Percentiles rank a stretch among this genome's conserved stretches.
Evolutionary conservation across 2,797 vertebrate species (phyloP).

Genomic region (Nannoperca australis): DNA sequence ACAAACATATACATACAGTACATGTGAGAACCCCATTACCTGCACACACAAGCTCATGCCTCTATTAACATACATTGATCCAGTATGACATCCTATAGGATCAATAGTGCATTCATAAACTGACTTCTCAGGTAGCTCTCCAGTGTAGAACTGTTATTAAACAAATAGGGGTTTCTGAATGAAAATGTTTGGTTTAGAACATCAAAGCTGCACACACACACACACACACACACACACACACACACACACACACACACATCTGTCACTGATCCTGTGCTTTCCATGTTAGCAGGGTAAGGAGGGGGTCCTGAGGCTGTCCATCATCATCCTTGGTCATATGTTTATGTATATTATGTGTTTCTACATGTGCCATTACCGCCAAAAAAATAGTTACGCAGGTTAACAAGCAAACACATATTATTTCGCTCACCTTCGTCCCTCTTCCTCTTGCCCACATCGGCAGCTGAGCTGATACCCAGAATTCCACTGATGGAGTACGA

Average conservation of each 20-base stretch:
- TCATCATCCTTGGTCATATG: conserved; percentile 9
- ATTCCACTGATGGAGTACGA: conserved; percentile 99
- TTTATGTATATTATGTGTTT: conserved; percentile 35
- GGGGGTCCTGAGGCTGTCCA: conserved; percentile 9
- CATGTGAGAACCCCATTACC: conserved; percentile 21
- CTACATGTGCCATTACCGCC: neutral
- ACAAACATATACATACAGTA: conserved; percentile 36
- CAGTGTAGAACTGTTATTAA: conserved; percentile 55
- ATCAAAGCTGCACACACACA: conserved; percentile 23
- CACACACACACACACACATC: conserved; percentile 36
- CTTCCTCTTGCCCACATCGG: conserved; percentile 96
- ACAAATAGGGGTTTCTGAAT: conserved; percentile 77
- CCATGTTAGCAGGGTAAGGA: conserved; percentile 9
- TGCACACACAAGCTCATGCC: conserved; percentile 30
- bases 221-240: neutral
- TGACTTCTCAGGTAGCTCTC: conserved; percentile 55
- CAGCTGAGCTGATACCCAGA: conserved; percentile 94
- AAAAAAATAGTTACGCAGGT: conserved; percentile 10
- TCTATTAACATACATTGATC: conserved; percentile 72
- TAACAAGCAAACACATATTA: conserved; percentile 9
- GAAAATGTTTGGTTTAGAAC: conserved; percentile 83
- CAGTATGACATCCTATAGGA: conserved; percentile 62
- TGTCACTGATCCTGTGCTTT: conserved; percentile 60
- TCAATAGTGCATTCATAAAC: conserved; percentile 77
- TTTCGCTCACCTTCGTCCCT: conserved; percentile 92